phyloP scores from a whole-genome alignment of 2,888 invertebrate species.

The Amiota minor region DNA sequence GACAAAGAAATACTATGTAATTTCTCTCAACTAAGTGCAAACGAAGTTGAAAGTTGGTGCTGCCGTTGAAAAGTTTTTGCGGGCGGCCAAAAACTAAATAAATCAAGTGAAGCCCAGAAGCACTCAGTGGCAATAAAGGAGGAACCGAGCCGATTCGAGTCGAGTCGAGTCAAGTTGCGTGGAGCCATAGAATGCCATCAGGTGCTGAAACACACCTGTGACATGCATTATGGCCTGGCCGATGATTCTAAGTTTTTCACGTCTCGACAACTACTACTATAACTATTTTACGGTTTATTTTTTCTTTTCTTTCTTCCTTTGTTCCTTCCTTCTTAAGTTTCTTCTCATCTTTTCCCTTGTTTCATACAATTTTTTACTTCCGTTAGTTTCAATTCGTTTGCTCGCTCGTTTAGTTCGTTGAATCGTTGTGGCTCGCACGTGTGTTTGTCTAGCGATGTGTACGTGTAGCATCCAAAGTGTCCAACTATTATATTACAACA shows the following conservation, averaged over 20 bases:
- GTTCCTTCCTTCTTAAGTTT: not conserved
- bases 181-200: not conserved
- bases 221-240: conserved; percentile 22
- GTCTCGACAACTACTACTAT: not conserved
- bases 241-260: conserved; percentile 7
- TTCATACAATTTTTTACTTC: conserved; percentile 22
- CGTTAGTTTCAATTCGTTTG: not conserved
- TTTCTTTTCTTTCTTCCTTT: not conserved
- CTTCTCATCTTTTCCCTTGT: not conserved
- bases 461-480: conserved; percentile 1
- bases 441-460: conserved; percentile 10
- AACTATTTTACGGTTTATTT: not conserved
- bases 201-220: conserved; percentile 23
- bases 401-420: not conserved
- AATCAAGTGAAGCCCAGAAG: conserved; percentile 4
- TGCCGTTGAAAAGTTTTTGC: not conserved
- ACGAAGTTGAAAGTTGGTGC: no score
- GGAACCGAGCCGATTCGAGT: not conserved
- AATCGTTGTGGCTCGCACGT: conserved; percentile 10
- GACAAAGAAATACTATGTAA: no score
- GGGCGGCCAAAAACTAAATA: conserved; percentile 11
- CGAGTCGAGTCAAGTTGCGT: no score
- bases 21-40: no score
- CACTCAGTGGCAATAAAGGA: not conserved
- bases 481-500: not conserved